Evolutionary conservation across 1,140 invertebrate genomes (phyloP).

Genomic region (Drosophila baimaii): DNA sequence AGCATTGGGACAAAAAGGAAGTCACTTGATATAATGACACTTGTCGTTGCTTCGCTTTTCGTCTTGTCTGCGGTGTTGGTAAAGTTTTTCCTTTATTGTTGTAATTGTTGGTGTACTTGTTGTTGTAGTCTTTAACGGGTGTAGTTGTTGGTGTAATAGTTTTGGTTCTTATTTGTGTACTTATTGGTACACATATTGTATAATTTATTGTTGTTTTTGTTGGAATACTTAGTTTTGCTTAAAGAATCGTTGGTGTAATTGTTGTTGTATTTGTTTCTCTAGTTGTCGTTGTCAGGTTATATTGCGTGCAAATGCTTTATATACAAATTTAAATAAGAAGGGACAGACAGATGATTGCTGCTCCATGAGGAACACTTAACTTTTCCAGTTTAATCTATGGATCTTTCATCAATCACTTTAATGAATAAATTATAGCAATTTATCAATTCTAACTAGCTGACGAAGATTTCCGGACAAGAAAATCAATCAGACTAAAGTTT

Average conservation of each 20-base stretch:
- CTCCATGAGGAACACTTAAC: constrained; percentile 7
- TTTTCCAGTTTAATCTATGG: constrained; percentile 6
- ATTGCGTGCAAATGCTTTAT: constrained; percentile 51
- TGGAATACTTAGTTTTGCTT: too few relatives aligned
- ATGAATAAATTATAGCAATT: constrained; percentile 29
- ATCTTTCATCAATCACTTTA: constrained; percentile 34
- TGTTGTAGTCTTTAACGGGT: constrained; percentile 14
- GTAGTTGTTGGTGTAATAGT: neutral
- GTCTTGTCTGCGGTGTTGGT: constrained; percentile 11
- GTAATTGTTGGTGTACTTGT: constrained; percentile 1
- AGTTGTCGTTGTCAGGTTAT: constrained; percentile 28
- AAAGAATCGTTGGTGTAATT: neutral
- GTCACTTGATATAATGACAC: constrained; percentile 80
- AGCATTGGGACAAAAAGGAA: constrained; percentile 66
- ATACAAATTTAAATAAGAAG: constrained; percentile 11
- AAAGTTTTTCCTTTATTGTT: constrained; percentile 17
- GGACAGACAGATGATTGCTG: constrained; percentile 1
- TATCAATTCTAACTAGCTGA: neutral
- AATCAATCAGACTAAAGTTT: neutral
- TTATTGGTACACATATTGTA: constrained; percentile 1
- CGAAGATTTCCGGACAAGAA: neutral
- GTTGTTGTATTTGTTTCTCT: too few relatives aligned
- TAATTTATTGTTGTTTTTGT: too few relatives aligned
- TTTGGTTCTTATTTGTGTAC: too few relatives aligned
- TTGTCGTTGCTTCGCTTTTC: constrained; percentile 58